These are phyloP conservation scores for Acridotheres tristis DNA, from an alignment of 2,797 vertebrate species.

Conservation along the genomic window DNA sequence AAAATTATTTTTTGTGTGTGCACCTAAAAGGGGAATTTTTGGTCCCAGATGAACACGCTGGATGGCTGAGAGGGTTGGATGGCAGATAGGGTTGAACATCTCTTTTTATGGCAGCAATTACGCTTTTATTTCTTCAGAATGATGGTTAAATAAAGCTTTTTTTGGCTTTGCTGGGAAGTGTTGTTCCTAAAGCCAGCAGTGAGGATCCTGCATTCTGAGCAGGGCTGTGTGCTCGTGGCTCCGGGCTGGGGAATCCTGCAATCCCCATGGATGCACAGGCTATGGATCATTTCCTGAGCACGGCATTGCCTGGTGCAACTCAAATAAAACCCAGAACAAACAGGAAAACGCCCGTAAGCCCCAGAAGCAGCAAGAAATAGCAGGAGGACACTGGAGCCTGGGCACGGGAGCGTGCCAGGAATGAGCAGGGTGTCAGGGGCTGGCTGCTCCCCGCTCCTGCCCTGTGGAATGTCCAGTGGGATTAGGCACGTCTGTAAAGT, in stretches of 20 bases:
- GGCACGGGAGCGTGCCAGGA: neutral
- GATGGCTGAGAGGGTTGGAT: neutral
- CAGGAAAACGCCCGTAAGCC: neutral
- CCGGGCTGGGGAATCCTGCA: neutral
- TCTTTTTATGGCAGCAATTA: neutral
- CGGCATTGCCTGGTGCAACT: neutral
- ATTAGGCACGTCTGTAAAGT: neutral
- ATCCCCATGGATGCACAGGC: accelerated
- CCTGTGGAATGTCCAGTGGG: neutral
- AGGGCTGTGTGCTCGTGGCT: neutral
- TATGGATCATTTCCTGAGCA: neutral
- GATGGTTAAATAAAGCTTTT: neutral
- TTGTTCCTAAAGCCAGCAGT: neutral
- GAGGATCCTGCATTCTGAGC: neutral
- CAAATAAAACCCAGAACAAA: neutral
- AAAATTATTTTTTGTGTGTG: too few species aligned
- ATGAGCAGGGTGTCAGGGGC: neutral
- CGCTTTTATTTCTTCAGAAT: neutral
- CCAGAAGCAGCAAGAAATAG: neutral
- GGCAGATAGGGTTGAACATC: neutral
- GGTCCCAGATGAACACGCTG: accelerated
- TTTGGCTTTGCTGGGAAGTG: neutral
- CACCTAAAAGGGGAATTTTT: neutral
- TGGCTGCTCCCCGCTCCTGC: neutral
- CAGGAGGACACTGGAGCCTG: neutral